A percentile compares a stretch with the other conserved stretches of the same genome.
phyloP scores from a whole-genome alignment of 2,888 invertebrate genomes.

The Ichneumoninae sp. region DNA sequence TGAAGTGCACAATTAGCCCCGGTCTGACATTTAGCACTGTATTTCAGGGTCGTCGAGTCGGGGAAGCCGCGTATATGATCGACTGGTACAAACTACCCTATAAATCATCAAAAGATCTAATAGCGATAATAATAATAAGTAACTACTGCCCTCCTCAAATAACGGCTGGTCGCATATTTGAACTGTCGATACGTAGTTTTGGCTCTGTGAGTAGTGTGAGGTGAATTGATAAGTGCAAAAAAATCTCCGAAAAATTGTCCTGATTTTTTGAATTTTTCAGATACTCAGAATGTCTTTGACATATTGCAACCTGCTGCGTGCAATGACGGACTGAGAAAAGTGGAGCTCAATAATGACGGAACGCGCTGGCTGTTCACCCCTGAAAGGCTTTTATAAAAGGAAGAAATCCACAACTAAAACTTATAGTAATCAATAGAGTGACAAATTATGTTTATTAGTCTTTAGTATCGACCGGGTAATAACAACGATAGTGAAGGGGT shows the following conservation, averaged over 20 bases:
- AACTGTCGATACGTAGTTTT: constrained; percentile 73
- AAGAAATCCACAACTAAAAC: too few relatives aligned
- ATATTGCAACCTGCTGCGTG: constrained; percentile 69
- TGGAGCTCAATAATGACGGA: too few relatives aligned
- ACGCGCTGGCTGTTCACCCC: too few relatives aligned
- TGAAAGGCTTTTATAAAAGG: too few relatives aligned
- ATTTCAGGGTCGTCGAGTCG: constrained; percentile 69
- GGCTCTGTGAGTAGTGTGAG: constrained; percentile 70
- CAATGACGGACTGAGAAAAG: constrained; percentile 23
- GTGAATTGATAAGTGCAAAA: background rate
- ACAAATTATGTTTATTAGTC: too few relatives aligned
- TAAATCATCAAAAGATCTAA: constrained; percentile 36
- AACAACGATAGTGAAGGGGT: too few relatives aligned
- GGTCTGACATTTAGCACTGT: too few relatives aligned
- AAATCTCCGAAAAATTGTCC: background rate
- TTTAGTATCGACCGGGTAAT: too few relatives aligned
- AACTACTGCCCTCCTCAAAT: constrained; percentile 70
- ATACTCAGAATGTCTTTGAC: constrained; percentile 57
- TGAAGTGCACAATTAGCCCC: too few relatives aligned
- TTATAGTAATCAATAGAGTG: too few relatives aligned
- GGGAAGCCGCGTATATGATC: constrained; percentile 67
- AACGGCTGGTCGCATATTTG: constrained; percentile 75
- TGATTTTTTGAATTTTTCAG: too few relatives aligned
- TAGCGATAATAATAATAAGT: constrained; percentile 67
- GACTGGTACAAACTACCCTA: constrained; percentile 61